Evolutionary conservation across 2,888 invertebrate genomes (phyloP), one percentile per base, ranked within the genome.

Genomic region (Pollenia amentaria): DNA sequence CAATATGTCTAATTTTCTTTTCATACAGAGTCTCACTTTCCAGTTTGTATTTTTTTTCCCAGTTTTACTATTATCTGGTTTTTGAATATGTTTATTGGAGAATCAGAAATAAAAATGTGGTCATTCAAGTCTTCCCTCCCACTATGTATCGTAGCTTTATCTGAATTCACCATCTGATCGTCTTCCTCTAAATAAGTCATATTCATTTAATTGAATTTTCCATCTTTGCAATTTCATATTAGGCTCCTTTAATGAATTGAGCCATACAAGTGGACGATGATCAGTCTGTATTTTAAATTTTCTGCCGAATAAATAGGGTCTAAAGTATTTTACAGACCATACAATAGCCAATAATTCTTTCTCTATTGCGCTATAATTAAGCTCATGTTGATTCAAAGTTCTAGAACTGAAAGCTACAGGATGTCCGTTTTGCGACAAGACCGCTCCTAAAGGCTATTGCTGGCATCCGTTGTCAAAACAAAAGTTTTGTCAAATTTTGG

Each of bases 61-160:
- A 72, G 14, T 9, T 29, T 29, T 53, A 88, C 57, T 46, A 87
- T 60, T 16, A 85, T 40, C 69, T 88, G 88, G 11, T 82, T 80
- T 79, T 81, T 88, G 44, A 67, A 81, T 11, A 83, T 42, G 70
- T 83, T 83, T 40, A 77, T 9, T 4, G 77, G 77, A 21, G 65
- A 46, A 46, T 46, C 21, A 14, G 46, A 14, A 48, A 55, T 21
- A 82, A 48, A n/a, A n/a, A n/a, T n/a, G n/a, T n/a, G n/a, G n/a
- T n/a, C n/a, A n/a, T n/a, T n/a, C n/a, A n/a, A n/a, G 57, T 84
- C 57, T 60, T 78, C 78, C 18, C 40, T 42, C 16, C 46, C 73
- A 67, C 77, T 84, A 65, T 73, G 84, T 12, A 84, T 65, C 16
- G 78, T 84, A 8, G 78, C 78, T 72, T 51, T 18, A 18, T 84